Evolutionary conservation across 2,797 vertebrate species (phyloP).

Genomic region (Spinus pinus): DNA sequence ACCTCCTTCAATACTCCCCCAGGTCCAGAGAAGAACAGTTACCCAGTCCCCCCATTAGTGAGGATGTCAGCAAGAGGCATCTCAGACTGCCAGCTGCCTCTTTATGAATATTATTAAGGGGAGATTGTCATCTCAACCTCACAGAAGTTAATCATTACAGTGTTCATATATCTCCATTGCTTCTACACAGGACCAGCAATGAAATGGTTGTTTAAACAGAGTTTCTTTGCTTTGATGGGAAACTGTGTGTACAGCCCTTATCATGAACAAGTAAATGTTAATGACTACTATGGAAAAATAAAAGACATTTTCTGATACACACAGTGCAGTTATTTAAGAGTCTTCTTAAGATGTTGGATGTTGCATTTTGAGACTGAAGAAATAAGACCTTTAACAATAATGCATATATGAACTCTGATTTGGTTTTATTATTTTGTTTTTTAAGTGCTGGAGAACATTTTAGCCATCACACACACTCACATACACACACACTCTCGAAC

Average conservation of each 20-base stretch:
- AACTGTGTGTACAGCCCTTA: neutral
- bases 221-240: neutral
- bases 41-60: neutral
- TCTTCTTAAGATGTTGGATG: conserved; percentile 13
- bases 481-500: conserved; percentile 10
- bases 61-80: neutral
- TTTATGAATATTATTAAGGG: neutral
- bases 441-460: neutral
- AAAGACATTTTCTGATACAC: conserved; percentile 17
- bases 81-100: neutral
- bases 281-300: conserved; percentile 23
- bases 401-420: conserved; percentile 25
- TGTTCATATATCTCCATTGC: neutral
- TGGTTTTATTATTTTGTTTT: neutral
- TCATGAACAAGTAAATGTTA: conserved; percentile 31
- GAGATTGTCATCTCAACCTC: neutral
- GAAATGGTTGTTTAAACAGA: conserved; percentile 4
- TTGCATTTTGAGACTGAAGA: neutral
- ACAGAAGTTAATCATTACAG: conserved; percentile 21
- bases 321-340: conserved; percentile 19
- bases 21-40: neutral
- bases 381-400: neutral
- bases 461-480: neutral
- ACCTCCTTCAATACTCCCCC: neutral
- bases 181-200: conserved; percentile 47